A percentile compares a stretch with the other conserved stretches of the same genome.
phyloP scores from a whole-genome alignment of 2,113 vertebrate genomes.

The Nerophis lumbriciformis region DNA sequence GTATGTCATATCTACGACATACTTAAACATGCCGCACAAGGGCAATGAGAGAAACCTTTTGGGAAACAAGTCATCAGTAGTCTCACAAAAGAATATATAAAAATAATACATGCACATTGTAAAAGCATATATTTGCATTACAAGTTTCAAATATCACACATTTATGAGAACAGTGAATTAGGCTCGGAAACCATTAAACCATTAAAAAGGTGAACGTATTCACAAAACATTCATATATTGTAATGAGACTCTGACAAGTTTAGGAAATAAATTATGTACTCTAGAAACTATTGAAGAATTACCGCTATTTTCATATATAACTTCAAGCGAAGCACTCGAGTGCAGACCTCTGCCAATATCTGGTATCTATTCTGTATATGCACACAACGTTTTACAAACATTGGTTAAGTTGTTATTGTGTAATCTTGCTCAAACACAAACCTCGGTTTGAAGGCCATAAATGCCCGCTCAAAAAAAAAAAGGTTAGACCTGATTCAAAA shows the following conservation, averaged over 20 bases:
- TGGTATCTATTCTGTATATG: background rate
- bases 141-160: conserved; percentile 18
- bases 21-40: conserved; percentile 9
- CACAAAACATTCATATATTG: too few relatives aligned
- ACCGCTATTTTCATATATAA: too few relatives aligned
- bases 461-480: background rate
- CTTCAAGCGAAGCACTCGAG: background rate
- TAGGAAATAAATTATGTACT: background rate
- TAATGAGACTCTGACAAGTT: background rate
- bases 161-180: conserved; percentile 4
- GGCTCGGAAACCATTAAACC: background rate
- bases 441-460: background rate
- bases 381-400: background rate
- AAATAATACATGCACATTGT: conserved; percentile 30
- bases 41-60: conserved; percentile 7
- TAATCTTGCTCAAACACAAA: background rate
- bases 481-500: conserved; percentile 6
- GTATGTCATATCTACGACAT: conserved; percentile 13
- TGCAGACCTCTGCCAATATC: background rate
- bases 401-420: background rate
- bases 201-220: background rate
- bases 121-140: conserved; percentile 26
- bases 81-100: conserved; percentile 23
- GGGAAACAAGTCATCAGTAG: conserved; percentile 54
- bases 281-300: background rate